Conservation (phyloP, 2,888 invertebrate species). For the Drosophila melanosoma region DNA sequence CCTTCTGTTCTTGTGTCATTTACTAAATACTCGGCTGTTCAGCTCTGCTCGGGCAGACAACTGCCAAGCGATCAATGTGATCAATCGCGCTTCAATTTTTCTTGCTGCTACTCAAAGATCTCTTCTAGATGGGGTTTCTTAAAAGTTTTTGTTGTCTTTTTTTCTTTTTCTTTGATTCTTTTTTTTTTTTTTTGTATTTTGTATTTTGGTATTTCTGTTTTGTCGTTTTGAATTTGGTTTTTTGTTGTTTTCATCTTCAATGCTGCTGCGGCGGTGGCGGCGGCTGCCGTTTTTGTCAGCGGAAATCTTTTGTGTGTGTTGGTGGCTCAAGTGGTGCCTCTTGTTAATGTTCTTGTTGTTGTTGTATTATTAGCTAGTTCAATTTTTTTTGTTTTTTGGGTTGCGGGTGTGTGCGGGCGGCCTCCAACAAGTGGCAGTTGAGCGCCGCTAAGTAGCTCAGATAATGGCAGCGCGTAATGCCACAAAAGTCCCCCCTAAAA, state of each 20-base stretch:
- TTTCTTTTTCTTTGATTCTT: conserved; percentile 1
- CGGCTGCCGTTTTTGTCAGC: conserved; percentile 67
- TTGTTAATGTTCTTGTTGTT: conserved; percentile 41
- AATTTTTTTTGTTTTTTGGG: conserved; percentile 46
- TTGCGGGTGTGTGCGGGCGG: conserved; percentile 66
- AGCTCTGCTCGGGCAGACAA: conserved; percentile 43
- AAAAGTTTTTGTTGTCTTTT: conserved; percentile 12
- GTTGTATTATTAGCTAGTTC: conserved; percentile 78
- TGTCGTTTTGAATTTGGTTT: conserved; percentile 38
- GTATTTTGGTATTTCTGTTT: conserved; percentile 46
- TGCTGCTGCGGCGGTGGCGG: conserved; percentile 4
- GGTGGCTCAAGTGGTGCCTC: conserved; percentile 64
- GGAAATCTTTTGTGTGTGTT: conserved; percentile 74
- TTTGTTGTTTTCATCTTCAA: conserved; percentile 33
- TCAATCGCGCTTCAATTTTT: conserved; percentile 79
- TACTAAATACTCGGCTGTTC: conserved; percentile 73
- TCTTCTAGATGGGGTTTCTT: conserved; percentile 42
- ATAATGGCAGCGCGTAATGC: conserved; percentile 73
- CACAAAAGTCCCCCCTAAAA: conserved; percentile 55
- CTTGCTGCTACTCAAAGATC: conserved; percentile 52
- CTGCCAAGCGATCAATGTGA: conserved; percentile 71
- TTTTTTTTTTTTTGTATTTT: conserved; percentile 7
- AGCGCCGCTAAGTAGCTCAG: conserved; percentile 77
- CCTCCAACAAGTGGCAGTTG: conserved; percentile 77
- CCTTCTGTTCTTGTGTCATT: conserved; percentile 46